Percentiles rank a stretch among this genome's conserved stretches.
phyloP scores from a whole-genome alignment of 2,113 vertebrate species.

The Rhodinocichla rosea region DNA sequence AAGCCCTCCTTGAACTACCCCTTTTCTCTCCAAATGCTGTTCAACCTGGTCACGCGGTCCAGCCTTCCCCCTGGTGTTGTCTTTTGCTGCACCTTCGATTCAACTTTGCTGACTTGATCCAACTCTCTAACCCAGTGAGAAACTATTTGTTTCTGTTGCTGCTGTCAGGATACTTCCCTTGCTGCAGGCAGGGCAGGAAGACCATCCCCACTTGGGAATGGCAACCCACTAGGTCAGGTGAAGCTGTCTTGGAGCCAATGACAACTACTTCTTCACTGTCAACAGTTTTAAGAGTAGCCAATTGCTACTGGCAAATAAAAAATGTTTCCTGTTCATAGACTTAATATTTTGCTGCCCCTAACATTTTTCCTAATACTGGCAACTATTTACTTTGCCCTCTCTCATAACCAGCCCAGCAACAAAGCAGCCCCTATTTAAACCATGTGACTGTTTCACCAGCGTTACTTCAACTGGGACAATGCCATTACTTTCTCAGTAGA shows the following conservation, averaged over 20 bases:
- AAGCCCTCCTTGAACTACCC: not conserved
- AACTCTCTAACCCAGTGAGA: not conserved
- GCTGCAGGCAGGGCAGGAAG: not conserved
- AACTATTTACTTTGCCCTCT: slow-evolving; percentile 17
- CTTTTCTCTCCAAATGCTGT: not conserved
- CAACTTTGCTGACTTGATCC: not conserved
- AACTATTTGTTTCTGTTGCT: not conserved
- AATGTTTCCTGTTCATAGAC: not conserved
- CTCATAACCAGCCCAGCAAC: not conserved
- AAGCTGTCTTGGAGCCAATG: not conserved
- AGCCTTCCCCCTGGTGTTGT: not conserved
- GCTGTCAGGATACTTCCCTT: not conserved
- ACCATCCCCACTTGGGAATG: not conserved
- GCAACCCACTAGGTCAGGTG: not conserved
- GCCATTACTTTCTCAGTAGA: not conserved
- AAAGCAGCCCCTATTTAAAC: slow-evolving; percentile 25
- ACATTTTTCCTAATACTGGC: slow-evolving; percentile 8
- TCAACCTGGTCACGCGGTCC: not conserved
- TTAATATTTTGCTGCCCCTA: not conserved
- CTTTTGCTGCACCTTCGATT: not conserved
- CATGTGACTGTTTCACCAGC: not conserved
- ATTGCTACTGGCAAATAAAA: slow-evolving; percentile 40
- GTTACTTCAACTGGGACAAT: not conserved
- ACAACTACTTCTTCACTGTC: not conserved
- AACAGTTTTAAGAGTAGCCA: not conserved